These are phyloP conservation scores for Cossypha polioptera DNA, from an alignment of 2,797 vertebrate genomes.

Conservation along the genomic window DNA sequence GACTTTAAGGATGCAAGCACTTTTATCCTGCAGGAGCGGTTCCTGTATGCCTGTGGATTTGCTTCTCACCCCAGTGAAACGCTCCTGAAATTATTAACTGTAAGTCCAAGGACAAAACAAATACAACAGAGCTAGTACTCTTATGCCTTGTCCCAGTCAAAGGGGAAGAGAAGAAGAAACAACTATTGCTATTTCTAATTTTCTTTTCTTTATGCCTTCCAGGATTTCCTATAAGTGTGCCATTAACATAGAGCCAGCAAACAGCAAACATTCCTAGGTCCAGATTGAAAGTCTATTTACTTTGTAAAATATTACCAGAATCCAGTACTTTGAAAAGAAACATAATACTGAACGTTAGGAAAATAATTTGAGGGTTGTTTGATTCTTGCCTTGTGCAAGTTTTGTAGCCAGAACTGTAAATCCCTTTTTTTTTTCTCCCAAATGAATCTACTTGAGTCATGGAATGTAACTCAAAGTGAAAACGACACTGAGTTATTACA, in stretches of 20 bases:
- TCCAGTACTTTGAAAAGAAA: background rate
- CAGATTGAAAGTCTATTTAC: background rate
- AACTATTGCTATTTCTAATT: background rate
- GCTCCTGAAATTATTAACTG: conserved; percentile 87
- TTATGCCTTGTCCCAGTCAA: background rate
- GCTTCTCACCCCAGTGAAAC: conserved; percentile 89
- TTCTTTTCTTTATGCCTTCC: background rate
- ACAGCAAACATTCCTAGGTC: background rate
- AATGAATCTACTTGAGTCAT: background rate
- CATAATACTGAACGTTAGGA: background rate
- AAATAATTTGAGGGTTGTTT: background rate
- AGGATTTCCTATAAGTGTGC: background rate
- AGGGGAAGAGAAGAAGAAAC: background rate
- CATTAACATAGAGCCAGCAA: background rate
- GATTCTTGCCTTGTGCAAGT: background rate
- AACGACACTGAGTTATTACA: background rate
- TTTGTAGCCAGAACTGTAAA: background rate
- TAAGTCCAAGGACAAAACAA: conserved; percentile 72
- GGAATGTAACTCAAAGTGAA: background rate
- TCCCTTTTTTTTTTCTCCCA: fast-evolving
- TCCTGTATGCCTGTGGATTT: conserved; percentile 95
- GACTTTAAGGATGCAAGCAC: conserved; percentile 89
- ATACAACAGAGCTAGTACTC: background rate
- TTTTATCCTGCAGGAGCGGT: conserved; percentile 88
- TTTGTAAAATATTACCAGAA: background rate